Percentiles rank a stretch among this genome's conserved stretches.
phyloP scores from a whole-genome alignment of 1,140 invertebrate genomes.

The Drosophila persimilis region DNA sequence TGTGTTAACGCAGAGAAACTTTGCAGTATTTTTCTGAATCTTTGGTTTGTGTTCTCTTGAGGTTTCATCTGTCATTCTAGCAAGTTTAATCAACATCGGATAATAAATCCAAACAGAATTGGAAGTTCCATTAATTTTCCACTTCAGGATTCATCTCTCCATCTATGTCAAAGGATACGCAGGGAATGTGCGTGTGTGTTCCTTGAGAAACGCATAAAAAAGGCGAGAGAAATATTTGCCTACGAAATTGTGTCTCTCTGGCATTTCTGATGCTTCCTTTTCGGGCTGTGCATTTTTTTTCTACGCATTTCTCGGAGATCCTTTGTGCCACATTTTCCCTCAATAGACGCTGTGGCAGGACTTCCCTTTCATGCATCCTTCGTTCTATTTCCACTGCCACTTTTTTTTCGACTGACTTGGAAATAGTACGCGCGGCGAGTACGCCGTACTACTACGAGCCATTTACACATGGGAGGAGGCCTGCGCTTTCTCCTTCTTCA shows the following conservation, averaged over 20 bases:
- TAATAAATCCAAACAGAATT: too few relatives aligned
- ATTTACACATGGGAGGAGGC: neutral
- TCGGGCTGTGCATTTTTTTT: neutral
- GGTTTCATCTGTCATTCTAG: too few relatives aligned
- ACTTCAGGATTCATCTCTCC: too few relatives aligned
- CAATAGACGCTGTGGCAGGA: slow-evolving; percentile 4
- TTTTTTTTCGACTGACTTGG: slow-evolving; percentile 43
- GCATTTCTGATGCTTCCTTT: slow-evolving; percentile 12
- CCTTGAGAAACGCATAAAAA: slow-evolving; percentile 5
- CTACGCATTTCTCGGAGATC: slow-evolving; percentile 1
- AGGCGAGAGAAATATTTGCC: slow-evolving; percentile 6
- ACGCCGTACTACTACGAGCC: slow-evolving; percentile 47
- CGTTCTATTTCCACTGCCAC: slow-evolving; percentile 31
- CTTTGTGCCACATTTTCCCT: slow-evolving; percentile 69
- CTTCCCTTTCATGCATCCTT: slow-evolving; percentile 24
- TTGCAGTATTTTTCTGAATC: too few relatives aligned
- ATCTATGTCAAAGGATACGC: too few relatives aligned
- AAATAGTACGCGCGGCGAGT: slow-evolving; percentile 39
- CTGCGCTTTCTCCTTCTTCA: too few relatives aligned
- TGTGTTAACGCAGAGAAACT: neutral
- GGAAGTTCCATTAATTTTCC: too few relatives aligned
- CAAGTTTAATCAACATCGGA: too few relatives aligned
- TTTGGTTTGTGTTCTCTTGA: too few relatives aligned
- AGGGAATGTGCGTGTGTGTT: slow-evolving; percentile 1
- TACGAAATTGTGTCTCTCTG: slow-evolving; percentile 20